Evolutionary conservation across 2,797 vertebrate genomes (phyloP), one percentile per base, ranked within the genome.

Genomic region (Sebastes steindachneri): DNA sequence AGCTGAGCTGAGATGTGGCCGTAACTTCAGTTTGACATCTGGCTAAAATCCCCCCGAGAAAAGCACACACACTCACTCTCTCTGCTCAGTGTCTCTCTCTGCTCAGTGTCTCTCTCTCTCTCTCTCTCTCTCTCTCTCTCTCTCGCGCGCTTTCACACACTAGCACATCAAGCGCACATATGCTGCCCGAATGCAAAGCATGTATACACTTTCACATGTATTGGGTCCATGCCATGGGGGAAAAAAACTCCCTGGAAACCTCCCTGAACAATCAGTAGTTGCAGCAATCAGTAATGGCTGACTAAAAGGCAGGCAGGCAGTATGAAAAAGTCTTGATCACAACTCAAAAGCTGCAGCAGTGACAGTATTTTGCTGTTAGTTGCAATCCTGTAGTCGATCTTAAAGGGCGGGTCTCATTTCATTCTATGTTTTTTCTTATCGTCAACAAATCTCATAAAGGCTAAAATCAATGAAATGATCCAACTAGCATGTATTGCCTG

Each of bases 21-120:
- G 48, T 90, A 90, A 90, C 88, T 90, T 92, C 75, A 83, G 73
- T 90, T 92, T 93, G 92, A 91, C 90, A 90, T 88, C 83, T 89
- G 86, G 82, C 64, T 84, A 79, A 87, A 85, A 79, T 87, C 69
- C 72, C 64, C 68, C 59, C 1, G 73, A 79, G 76, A 89, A 62
- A 62, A 73, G 66, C 65, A 31, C 23, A 51, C 64, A 80, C 29
- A 11, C 35, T 37, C 35, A 2, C 29, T 7, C n/a, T 7, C 26
- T 7, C 26, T 23, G 11, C n/a, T 62, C 25, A 33, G 12, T 58
- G 1, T 10, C 25, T 33, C 33, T 10, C 9, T 35, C 28, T 8
- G n/a, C n/a, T 7, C 31, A n/a, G n/a, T n/a, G n/a, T 7, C 26
- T 21, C 19, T 21, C 17, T 37, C 5, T 54, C 55, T 62, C 55